A percentile compares a stretch with the other conserved stretches of the same genome.
These are phyloP conservation scores for Pangasius macronema DNA, from an alignment of 2,797 vertebrate species.

Conservation along the genomic window DNA sequence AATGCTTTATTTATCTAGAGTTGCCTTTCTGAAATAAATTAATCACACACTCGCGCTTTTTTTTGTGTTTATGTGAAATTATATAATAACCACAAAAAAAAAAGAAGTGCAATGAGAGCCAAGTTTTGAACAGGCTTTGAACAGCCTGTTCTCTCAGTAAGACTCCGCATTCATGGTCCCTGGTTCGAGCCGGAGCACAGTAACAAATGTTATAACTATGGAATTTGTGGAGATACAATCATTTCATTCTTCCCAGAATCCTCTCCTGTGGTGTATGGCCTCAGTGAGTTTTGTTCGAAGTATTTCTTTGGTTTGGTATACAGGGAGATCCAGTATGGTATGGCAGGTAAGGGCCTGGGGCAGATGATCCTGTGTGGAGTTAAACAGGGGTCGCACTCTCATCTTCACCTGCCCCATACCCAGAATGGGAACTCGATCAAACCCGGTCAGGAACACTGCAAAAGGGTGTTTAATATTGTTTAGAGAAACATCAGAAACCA, in stretches of 20 bases:
- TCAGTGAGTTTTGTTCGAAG: conserved; percentile 65
- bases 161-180: not conserved
- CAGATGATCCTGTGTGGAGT: conserved; percentile 62
- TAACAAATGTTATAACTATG: not conserved
- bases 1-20: not conserved
- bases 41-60: not conserved
- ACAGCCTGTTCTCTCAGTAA: not conserved
- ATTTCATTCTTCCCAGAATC: conserved; percentile 62
- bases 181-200: not conserved
- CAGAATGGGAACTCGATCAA: conserved; percentile 66
- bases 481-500: not conserved
- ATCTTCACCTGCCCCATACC: conserved; percentile 66
- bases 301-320: conserved; percentile 63
- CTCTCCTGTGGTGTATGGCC: conserved; percentile 60
- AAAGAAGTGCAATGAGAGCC: not conserved
- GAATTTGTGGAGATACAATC: not conserved
- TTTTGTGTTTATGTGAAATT: not conserved
- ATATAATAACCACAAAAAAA: not conserved
- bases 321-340: conserved; percentile 63
- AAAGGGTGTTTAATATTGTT: not conserved
- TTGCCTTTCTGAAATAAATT: not conserved
- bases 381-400: conserved; percentile 41
- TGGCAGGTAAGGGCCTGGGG: conserved; percentile 67
- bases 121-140: not conserved
- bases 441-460: conserved; percentile 75